Percentiles rank a stretch among this genome's conserved stretches.
Conservation (phyloP, 2,797 vertebrate species). For the Halcyon leucocephala region DNA sequence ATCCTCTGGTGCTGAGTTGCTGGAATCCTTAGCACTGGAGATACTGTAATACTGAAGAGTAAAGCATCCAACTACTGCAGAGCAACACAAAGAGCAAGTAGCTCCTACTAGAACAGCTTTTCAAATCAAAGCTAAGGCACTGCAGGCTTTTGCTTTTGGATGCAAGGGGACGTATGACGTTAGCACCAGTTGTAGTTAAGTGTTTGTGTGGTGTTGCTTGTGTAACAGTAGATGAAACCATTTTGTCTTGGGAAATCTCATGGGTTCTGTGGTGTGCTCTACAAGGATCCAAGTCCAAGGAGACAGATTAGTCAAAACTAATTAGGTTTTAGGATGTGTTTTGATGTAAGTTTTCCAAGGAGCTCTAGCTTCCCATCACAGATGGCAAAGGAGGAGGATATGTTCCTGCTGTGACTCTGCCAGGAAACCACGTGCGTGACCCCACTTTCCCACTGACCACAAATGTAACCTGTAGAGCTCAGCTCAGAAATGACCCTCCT, state of each 20-base stretch:
- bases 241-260: neutral
- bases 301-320: neutral
- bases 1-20: neutral
- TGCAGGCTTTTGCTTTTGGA: neutral
- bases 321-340: neutral
- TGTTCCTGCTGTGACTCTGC: neutral
- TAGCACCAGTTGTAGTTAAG: too few species aligned
- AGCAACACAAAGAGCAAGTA: neutral
- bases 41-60: neutral
- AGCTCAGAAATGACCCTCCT: neutral
- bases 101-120: neutral
- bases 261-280: neutral
- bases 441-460: neutral
- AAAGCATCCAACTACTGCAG: neutral
- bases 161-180: rapidly evolving
- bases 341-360: neutral
- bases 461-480: neutral
- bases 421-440: neutral
- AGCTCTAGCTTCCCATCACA: neutral
- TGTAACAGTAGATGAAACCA: neutral
- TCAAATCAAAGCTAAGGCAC: neutral
- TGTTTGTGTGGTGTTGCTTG: neutral
- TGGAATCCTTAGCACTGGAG: neutral
- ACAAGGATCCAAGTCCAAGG: neutral
- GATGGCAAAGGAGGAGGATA: neutral